Base-by-base conservation (phyloP, 2,888 invertebrate genomes). In the Tetramorium bicarinatum region DNA sequence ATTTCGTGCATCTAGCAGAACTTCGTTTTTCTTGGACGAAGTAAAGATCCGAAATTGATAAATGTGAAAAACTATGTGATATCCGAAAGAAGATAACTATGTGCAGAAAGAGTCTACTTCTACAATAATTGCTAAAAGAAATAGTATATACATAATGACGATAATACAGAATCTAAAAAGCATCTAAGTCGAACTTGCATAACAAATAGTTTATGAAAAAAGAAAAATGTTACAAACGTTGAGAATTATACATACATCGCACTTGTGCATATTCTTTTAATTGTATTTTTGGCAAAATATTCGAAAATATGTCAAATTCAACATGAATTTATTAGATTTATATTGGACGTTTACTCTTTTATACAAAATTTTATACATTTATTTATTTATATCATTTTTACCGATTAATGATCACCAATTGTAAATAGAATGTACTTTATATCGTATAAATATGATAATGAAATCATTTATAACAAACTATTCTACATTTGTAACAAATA, bases 321-420 rank as follows among this genome's bases (percentile, higher is more conserved):
- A 18, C 71, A 69, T 38, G 38, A 80, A 71, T 71, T 29, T 29
- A 72, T 67, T 72, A 44, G 34, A 38, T 67, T 75, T 62, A 47
- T 61, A 69, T 56, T 66, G 34, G 38, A 62, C 7, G 3, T n/a
- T 62, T 41, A 82, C 69, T 85, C 34, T 87, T 49, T 83, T 89
- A 82, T 64, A 82, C 44, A 25, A 49, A 76, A 82, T 87, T 85
- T 77, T 85, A 80, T 84, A 87, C 67, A 84, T 34, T 79, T 79
- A 59, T 85, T 87, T 87, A 85, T 85, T 90, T 90, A 75, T 85
- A 69, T 62, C 77, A 71, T n/a, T 80, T 88, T 38, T 85, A 81
- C 15, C 25, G n/a, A 77, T 25, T 71, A 67, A n/a, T 62, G 72
- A 77, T 76, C 80, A 76, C 67, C 59, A 77, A 87, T 80, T 85